Conservation (phyloP, 1,140 invertebrate genomes). For the Drosophila albomicans region DNA sequence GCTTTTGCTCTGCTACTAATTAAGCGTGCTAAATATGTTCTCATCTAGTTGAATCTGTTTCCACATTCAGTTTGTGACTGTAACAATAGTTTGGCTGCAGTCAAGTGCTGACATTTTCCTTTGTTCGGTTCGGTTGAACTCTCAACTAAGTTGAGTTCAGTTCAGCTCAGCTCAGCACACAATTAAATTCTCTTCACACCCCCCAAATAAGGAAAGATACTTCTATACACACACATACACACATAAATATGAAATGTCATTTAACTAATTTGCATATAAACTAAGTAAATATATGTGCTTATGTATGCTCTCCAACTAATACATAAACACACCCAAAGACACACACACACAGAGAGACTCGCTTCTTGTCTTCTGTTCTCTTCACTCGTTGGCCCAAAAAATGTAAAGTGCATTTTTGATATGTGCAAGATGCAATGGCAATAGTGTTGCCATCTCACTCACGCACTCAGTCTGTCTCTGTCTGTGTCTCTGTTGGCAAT, state of each 20-base stretch:
- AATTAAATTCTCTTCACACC: slow-evolving; percentile 50
- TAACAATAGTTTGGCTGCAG: slow-evolving; percentile 80
- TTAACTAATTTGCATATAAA: slow-evolving; percentile 62
- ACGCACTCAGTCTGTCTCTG: not conserved
- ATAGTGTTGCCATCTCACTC: slow-evolving; percentile 14
- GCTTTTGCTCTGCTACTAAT: slow-evolving; percentile 74
- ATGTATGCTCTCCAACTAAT: slow-evolving; percentile 34
- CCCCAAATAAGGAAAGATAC: not conserved
- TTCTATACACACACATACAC: slow-evolving; percentile 9
- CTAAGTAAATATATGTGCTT: slow-evolving; percentile 50
- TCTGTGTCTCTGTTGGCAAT: slow-evolving; percentile 30
- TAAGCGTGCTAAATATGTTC: slow-evolving; percentile 81
- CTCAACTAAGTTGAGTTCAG: not conserved
- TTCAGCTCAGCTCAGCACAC: slow-evolving; percentile 23
- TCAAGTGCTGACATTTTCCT: slow-evolving; percentile 44
- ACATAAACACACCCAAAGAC: slow-evolving; percentile 25
- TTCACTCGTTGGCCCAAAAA: slow-evolving; percentile 48
- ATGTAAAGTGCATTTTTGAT: slow-evolving; percentile 64
- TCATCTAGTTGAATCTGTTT: slow-evolving; percentile 56
- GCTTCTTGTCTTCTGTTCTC: slow-evolving; percentile 6
- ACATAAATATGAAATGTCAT: slow-evolving; percentile 34
- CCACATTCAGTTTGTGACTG: slow-evolving; percentile 81
- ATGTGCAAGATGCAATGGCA: slow-evolving; percentile 33
- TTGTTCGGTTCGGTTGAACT: too few species aligned
- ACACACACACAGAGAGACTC: not conserved